A percentile compares a stretch with the other conserved stretches of the same genome.
phyloP scores from a whole-genome alignment of 1,140 invertebrate genomes.

The Nephila pilipes region DNA sequence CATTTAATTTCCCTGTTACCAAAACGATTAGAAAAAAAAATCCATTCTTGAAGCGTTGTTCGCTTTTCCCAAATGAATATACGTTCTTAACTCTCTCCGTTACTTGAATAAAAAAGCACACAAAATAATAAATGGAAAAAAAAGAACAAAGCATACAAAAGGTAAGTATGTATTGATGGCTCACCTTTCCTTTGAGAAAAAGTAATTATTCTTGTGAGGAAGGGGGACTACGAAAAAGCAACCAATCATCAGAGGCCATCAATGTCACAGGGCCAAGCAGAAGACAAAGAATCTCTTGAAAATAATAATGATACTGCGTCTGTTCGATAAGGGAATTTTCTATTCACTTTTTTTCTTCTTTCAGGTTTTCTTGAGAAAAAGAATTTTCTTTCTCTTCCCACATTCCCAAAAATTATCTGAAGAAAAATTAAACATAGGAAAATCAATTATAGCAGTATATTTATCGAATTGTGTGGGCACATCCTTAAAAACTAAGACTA shows the following conservation, averaged over 20 bases:
- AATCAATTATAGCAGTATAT: no score
- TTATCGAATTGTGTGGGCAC: no score
- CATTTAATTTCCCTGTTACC: neutral
- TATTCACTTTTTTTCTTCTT: no score
- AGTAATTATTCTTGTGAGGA: neutral
- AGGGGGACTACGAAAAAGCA: neutral
- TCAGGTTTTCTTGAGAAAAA: no score
- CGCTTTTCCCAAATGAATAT: neutral
- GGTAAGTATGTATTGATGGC: neutral
- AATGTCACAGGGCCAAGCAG: neutral
- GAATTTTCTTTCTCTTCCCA: no score
- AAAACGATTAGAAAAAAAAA: neutral
- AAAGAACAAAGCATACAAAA: neutral
- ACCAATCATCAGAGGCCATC: constrained; percentile 33
- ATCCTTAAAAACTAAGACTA: no score
- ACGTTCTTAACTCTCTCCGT: neutral
- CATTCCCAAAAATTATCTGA: no score
- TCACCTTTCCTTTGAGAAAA: neutral
- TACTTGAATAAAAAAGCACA: neutral
- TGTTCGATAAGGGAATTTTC: no score
- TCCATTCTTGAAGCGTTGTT: neutral
- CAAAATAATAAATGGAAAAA: neutral
- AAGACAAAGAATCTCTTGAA: no score
- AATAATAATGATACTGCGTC: no score
- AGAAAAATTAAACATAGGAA: no score